Evolutionary conservation across 2,888 invertebrate genomes (phyloP).

Genomic region (Nephrocerus scutellatus): DNA sequence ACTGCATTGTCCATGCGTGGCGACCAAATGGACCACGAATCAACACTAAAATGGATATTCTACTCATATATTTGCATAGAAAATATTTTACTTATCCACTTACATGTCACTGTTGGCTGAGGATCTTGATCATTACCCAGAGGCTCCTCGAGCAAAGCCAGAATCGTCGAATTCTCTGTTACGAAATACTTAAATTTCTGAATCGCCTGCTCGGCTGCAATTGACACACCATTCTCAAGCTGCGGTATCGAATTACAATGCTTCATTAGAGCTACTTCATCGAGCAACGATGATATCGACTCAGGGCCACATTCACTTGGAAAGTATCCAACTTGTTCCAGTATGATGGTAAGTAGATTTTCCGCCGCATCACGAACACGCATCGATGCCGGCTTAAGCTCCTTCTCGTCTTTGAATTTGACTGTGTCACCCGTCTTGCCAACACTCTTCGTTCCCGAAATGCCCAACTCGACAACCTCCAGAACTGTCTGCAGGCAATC

Average conservation of each 20-base stretch:
- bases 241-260: slow-evolving; percentile 61
- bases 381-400: slow-evolving; percentile 94
- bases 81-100: slow-evolving; percentile 19
- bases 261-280: slow-evolving; percentile 75
- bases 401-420: slow-evolving; percentile 92
- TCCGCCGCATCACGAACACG: slow-evolving; percentile 97
- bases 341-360: slow-evolving; percentile 78
- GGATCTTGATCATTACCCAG: slow-evolving; percentile 89
- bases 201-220: slow-evolving; percentile 52
- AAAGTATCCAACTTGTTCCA: slow-evolving; percentile 84
- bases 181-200: slow-evolving; percentile 81
- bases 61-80: not conserved
- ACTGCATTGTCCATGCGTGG: slow-evolving; percentile 88
- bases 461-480: slow-evolving; percentile 95
- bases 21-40: slow-evolving; percentile 91
- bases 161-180: slow-evolving; percentile 79
- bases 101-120: slow-evolving; percentile 76
- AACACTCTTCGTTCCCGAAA: slow-evolving; percentile 87
- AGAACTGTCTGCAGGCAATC: slow-evolving; percentile 88
- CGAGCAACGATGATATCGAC: slow-evolving; percentile 76
- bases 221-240: slow-evolving; percentile 22
- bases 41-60: slow-evolving; percentile 58
- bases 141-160: slow-evolving; percentile 86
- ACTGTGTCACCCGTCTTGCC: slow-evolving; percentile 83
- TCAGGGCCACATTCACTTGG: slow-evolving; percentile 78